A percentile compares a stretch with the other conserved stretches of the same genome.
Conservation (phyloP, 2,797 vertebrate genomes). For the Betta splendens region DNA sequence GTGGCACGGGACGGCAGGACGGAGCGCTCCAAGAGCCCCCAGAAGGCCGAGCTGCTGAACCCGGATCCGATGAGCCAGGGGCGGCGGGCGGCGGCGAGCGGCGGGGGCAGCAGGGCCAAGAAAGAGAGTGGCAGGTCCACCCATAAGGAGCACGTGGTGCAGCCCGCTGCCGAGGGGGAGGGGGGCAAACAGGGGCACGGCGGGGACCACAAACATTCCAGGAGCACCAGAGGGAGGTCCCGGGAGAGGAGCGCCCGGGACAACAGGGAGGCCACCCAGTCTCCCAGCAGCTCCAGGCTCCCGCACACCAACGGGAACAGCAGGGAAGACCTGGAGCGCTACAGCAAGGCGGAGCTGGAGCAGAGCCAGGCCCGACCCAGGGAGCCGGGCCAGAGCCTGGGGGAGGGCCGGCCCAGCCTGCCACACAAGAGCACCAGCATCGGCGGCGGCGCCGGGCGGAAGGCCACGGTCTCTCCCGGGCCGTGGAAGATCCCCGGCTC, state of each 20-base stretch:
- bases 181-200: conserved; percentile 75
- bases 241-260: conserved; percentile 79
- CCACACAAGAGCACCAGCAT: conserved; percentile 67
- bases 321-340: conserved; percentile 68
- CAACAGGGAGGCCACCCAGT: conserved; percentile 72
- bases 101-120: conserved; percentile 71
- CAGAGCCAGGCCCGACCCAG: conserved; percentile 77
- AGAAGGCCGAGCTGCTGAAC: conserved; percentile 81
- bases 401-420: conserved; percentile 81
- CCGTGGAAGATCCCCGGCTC: conserved; percentile 98
- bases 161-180: conserved; percentile 73
- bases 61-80: conserved; percentile 75
- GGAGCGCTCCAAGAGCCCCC: conserved; percentile 88
- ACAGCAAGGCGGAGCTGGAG: conserved; percentile 76
- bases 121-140: conserved; percentile 87
- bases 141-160: conserved; percentile 79
- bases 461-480: conserved; percentile 92
- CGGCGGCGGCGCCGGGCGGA: conserved; percentile 81
- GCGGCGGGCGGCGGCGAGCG: conserved; percentile 62
- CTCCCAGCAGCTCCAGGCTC: conserved; percentile 73
- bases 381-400: conserved; percentile 78
- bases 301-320: conserved; percentile 76
- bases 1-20: conserved; percentile 85
- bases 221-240: conserved; percentile 81
- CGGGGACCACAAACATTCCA: conserved; percentile 77